These are phyloP conservation scores for Halictus quadricinctus DNA, from an alignment of 2,888 invertebrate genomes.

Conservation along the genomic window DNA sequence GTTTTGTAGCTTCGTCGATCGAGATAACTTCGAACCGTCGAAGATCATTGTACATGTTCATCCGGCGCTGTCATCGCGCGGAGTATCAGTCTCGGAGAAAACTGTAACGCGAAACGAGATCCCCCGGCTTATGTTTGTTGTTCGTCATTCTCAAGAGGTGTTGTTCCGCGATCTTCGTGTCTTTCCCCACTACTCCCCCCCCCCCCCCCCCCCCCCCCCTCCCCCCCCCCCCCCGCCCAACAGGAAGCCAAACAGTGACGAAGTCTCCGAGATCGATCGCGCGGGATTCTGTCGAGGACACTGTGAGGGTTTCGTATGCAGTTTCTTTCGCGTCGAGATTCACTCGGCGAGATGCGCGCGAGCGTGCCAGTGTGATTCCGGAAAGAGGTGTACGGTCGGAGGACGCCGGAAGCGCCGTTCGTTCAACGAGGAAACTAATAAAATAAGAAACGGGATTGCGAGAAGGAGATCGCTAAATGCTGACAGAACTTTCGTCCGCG, in stretches of 20 bases:
- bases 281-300: slow-evolving; percentile 61
- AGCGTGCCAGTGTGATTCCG: slow-evolving; percentile 7
- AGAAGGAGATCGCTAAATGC: slow-evolving; percentile 19
- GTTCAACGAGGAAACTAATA: neutral
- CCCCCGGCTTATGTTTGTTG: slow-evolving; percentile 24
- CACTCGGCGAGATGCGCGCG: slow-evolving; percentile 46
- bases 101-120: slow-evolving; percentile 2
- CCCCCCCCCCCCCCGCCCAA: neutral
- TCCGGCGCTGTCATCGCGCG: neutral
- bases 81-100: neutral
- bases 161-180: slow-evolving; percentile 62
- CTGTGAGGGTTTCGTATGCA: slow-evolving; percentile 62
- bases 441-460: slow-evolving; percentile 20
- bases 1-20: slow-evolving; percentile 41
- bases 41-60: slow-evolving; percentile 35
- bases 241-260: slow-evolving; percentile 55
- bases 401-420: neutral
- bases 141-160: slow-evolving; percentile 30
- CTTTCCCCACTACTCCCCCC: slow-evolving; percentile 19
- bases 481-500: slow-evolving; percentile 75
- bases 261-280: slow-evolving; percentile 57
- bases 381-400: neutral
- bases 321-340: slow-evolving; percentile 60
- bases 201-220: too few species aligned
- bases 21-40: slow-evolving; percentile 22